Evolutionary conservation across 2,113 vertebrate genomes (phyloP), one percentile per base, ranked within the genome.

Genomic region (Clarias magur): DNA sequence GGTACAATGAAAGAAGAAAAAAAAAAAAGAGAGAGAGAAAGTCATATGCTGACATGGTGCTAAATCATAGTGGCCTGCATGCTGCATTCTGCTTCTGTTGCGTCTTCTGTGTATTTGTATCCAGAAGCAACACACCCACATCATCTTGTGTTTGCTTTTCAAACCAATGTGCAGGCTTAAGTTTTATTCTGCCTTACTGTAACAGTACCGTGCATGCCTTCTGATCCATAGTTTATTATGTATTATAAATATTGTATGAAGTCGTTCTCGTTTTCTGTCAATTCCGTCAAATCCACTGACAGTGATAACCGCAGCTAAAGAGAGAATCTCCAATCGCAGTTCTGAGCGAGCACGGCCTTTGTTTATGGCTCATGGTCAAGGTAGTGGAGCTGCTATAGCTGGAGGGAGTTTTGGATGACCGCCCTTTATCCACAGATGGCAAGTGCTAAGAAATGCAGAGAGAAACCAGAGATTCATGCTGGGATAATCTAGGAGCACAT

Each of bases 41-140:
- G 60, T 68, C 70, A 80, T 53, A 80, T 81, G 75, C 87, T 88
- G 76, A 86, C 82, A 82, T 82, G 79, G 78, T 59, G 34, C 57
- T 85, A 78, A 79, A 63, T 84, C 62, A 87, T 38, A 23, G 82
- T 25, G 48, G 42, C 84, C 60, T 76, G 75, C 80, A 60, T 82
- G 63, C 73, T 76, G 42, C 80, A 54, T 48, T 81, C 12, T 82
- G 68, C 34, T 80, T 38, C 67, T 53, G 10, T 80, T 78, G 57
- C 16, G 23, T 34, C 82, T 84, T 42, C 54, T 21, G 12, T 82
- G 30, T 82, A 34, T 82, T 82, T n/a, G n/a, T n/a, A n/a, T 82
- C 80, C 54, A 84, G 82, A 73, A 72, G 62, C 82, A 72, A 72
- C 82, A 72, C 53, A 42, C 65, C 65, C 82, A 59, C 67, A 84